Evolutionary conservation across 2,888 invertebrate species (phyloP).

Genomic region (Thumatha senex): DNA sequence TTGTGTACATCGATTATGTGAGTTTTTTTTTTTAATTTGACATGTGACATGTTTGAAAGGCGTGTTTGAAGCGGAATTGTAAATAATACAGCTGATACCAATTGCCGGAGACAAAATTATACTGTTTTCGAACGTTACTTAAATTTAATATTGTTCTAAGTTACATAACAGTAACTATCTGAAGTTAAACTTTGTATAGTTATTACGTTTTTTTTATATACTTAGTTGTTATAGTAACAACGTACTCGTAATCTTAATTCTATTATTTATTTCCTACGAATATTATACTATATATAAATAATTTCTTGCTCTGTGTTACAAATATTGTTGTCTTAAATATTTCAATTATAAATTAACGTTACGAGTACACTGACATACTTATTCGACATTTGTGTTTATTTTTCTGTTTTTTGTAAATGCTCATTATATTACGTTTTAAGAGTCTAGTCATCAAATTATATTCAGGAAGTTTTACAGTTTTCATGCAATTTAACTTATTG

Average conservation of each 20-base stretch:
- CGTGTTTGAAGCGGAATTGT: slow-evolving; percentile 2
- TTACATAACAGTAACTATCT: slow-evolving; percentile 45
- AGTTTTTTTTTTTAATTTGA: slow-evolving; percentile 30
- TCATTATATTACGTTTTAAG: slow-evolving; percentile 80
- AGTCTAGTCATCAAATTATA: slow-evolving; percentile 81
- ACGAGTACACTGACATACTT: slow-evolving; percentile 45
- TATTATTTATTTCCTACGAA: slow-evolving; percentile 30
- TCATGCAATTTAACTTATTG: slow-evolving; percentile 39
- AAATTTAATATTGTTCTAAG: slow-evolving; percentile 41
- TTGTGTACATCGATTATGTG: slow-evolving; percentile 44
- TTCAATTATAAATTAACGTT: slow-evolving; percentile 23
- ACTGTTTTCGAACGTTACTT: slow-evolving; percentile 18
- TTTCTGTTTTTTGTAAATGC: slow-evolving; percentile 75
- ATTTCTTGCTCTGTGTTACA: slow-evolving; percentile 26
- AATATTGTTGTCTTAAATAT: slow-evolving; percentile 27
- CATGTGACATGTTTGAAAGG: slow-evolving; percentile 2
- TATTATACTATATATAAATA: slow-evolving; percentile 26
- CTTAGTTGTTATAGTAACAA: slow-evolving; percentile 50
- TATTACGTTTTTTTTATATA: slow-evolving; percentile 66
- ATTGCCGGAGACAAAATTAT: background rate
- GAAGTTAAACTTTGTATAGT: slow-evolving; percentile 66
- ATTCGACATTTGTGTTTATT: slow-evolving; percentile 52
- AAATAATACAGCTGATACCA: slow-evolving; percentile 7
- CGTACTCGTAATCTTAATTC: slow-evolving; percentile 61
- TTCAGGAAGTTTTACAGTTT: slow-evolving; percentile 62